Percentiles rank a stretch among this genome's conserved stretches.
Conservation (phyloP, 2,888 invertebrate genomes). For the Tolmerus cingulatus region DNA sequence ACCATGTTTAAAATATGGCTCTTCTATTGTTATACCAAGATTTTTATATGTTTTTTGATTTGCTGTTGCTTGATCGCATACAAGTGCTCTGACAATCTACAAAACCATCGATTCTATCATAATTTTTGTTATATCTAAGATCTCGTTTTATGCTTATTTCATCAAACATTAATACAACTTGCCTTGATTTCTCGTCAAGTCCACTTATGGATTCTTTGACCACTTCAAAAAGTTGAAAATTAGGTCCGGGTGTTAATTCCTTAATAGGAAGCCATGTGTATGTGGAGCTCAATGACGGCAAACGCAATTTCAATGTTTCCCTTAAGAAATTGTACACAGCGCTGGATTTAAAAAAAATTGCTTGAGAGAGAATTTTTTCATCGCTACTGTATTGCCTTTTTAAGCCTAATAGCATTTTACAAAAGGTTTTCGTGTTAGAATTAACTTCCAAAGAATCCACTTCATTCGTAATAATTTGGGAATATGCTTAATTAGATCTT, state of each 20-base stretch:
- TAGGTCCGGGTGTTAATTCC: not conserved
- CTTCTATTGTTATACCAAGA: not conserved
- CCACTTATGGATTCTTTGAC: not conserved
- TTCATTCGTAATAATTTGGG: not conserved
- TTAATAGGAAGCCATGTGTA: not conserved
- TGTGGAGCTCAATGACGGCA: not conserved
- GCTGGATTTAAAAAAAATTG: not conserved
- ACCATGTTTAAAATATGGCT: not conserved
- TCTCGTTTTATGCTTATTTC: not conserved
- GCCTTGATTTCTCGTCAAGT: not conserved
- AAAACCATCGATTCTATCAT: not conserved
- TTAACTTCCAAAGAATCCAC: no score
- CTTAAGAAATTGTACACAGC: constrained; percentile 13
- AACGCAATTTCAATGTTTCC: not conserved
- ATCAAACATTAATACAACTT: not conserved
- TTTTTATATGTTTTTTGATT: not conserved
- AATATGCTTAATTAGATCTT: not conserved
- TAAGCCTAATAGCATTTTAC: no score
- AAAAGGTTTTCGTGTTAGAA: no score
- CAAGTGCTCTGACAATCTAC: not conserved
- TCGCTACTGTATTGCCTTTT: no score
- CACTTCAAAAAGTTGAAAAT: not conserved
- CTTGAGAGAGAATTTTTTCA: no score
- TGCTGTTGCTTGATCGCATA: not conserved
- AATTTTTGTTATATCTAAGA: not conserved